These are phyloP conservation scores for Esperia sulphurella DNA, from an alignment of 2,888 invertebrate genomes.

Conservation along the genomic window DNA sequence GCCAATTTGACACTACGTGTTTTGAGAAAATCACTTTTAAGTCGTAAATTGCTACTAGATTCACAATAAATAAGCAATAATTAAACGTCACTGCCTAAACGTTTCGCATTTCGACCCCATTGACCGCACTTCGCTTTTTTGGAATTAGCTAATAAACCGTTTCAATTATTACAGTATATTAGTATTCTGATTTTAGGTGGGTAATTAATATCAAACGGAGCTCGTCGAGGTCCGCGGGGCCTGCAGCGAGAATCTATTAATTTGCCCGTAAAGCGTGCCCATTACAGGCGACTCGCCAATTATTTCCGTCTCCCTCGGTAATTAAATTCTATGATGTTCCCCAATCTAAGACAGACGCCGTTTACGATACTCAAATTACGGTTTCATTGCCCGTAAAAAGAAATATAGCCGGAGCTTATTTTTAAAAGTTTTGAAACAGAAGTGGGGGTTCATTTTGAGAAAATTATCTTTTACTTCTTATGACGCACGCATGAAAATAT, in stretches of 20 bases:
- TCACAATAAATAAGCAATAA: no score
- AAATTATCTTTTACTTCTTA: not conserved
- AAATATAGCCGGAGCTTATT: conserved; percentile 42
- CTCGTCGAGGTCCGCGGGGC: conserved; percentile 44
- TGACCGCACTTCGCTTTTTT: no score
- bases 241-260: conserved; percentile 69
- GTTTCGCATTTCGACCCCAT: no score
- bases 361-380: conserved; percentile 70
- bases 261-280: conserved; percentile 65
- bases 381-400: conserved; percentile 67
- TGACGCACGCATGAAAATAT: no score
- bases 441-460: conserved; percentile 17
- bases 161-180: conserved; percentile 40
- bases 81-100: no score
- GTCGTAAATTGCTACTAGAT: no score
- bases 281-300: conserved; percentile 70
- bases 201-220: conserved; percentile 62
- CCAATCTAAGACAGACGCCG: conserved; percentile 70
- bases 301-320: conserved; percentile 67
- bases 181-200: conserved; percentile 47
- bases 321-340: conserved; percentile 74
- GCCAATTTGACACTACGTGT: no score
- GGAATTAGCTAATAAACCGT: not conserved
- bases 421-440: conserved; percentile 28
- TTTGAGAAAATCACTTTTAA: no score